Percentiles rank a stretch among this genome's conserved stretches.
These are phyloP conservation scores for Tragulus kanchil DNA, from an alignment of 2,113 vertebrate species.

Conservation along the genomic window DNA sequence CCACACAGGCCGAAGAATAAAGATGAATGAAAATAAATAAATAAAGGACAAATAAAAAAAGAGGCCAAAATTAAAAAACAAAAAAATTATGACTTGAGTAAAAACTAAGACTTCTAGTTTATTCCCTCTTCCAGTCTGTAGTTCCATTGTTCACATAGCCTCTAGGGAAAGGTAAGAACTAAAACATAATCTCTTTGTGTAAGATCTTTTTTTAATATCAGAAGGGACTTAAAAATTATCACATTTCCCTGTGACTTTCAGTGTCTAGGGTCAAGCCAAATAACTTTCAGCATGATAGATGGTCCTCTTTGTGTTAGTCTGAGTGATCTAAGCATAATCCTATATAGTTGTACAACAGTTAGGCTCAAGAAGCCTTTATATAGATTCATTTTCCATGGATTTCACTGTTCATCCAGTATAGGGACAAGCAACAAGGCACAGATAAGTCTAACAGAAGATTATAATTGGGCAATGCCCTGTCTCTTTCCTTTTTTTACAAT, in stretches of 20 bases:
- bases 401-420: constrained; percentile 22
- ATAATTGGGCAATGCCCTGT: background rate
- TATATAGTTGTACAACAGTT: background rate
- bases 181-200: background rate
- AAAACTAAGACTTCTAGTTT: constrained; percentile 27
- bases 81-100: background rate
- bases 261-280: constrained; percentile 30
- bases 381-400: constrained; percentile 24
- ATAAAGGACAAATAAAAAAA: no score
- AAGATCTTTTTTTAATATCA: background rate
- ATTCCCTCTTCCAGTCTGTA: background rate
- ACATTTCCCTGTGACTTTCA: background rate
- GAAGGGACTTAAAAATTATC: background rate
- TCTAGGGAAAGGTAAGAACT: constrained; percentile 2
- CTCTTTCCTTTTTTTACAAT: background rate
- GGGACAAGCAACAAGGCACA: constrained; percentile 9
- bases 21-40: no score
- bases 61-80: no score
- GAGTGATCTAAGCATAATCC: constrained; percentile 22
- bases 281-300: background rate
- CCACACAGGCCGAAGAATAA: no score
- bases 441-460: constrained; percentile 44
- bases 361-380: background rate
- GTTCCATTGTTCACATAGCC: background rate
- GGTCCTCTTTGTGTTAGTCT: background rate